Conservation (phyloP, 1,140 invertebrate species). For the Parapsyche elsis region DNA sequence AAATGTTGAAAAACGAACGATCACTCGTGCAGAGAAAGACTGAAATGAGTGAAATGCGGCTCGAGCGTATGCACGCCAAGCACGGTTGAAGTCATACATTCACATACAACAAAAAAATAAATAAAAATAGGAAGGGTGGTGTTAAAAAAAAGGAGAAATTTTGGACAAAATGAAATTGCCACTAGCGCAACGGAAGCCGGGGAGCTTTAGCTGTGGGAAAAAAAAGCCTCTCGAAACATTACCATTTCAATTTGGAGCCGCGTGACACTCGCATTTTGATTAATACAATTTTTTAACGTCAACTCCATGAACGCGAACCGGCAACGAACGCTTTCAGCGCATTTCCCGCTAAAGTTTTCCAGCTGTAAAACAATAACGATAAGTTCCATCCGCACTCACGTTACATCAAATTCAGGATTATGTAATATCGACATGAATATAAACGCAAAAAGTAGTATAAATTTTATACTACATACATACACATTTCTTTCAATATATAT, state of each 20-base stretch:
- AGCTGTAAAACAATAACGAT: neutral
- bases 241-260: constrained; percentile 26
- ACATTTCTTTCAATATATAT: neutral
- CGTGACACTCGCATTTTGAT: constrained; percentile 25
- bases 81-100: neutral
- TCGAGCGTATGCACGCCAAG: neutral
- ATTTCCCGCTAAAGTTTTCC: neutral
- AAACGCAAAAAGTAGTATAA: too few species aligned
- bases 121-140: neutral
- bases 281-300: constrained; percentile 32
- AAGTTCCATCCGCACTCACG: too few species aligned
- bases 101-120: neutral
- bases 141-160: neutral
- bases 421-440: neutral
- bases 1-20: neutral
- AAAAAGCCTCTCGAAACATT: constrained; percentile 27
- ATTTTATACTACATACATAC: neutral
- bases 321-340: neutral
- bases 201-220: neutral
- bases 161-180: constrained; percentile 21
- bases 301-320: constrained; percentile 8
- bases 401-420: too few species aligned
- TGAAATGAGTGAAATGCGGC: neutral
- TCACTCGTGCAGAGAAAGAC: constrained; percentile 7
- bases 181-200: constrained; percentile 1